Evolutionary conservation across 2,888 invertebrate genomes (phyloP).

Genomic region (Ceratothoa steindachneri): DNA sequence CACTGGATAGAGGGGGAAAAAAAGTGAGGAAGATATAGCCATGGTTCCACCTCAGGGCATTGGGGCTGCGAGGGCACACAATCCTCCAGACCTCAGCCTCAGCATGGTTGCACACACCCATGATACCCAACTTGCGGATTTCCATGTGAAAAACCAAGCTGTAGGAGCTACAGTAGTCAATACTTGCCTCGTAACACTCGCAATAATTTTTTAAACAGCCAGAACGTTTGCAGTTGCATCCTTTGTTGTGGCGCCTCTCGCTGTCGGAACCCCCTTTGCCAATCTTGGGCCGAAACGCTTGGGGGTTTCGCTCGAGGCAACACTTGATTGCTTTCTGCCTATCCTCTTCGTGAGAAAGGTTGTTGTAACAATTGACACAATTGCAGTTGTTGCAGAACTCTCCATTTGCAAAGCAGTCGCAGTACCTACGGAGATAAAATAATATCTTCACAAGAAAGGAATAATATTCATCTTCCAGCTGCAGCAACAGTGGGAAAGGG

Average conservation of each 20-base stretch:
- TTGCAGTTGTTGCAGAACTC: conserved; percentile 98
- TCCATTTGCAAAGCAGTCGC: conserved; percentile 99
- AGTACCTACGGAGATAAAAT: conserved; percentile 61
- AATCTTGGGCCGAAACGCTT: conserved; percentile 97
- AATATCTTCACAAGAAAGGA: neutral
- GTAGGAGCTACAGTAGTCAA: no score
- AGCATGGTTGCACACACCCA: no score
- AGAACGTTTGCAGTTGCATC: conserved; percentile 96
- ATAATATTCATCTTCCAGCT: no score
- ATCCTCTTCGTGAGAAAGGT: conserved; percentile 89
- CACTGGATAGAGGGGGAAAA: no score
- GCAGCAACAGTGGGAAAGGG: no score
- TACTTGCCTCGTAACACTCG: conserved; percentile 94
- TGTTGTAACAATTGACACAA: conserved; percentile 95
- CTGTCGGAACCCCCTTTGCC: conserved; percentile 69
- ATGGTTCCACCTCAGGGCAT: no score
- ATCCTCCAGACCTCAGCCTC: no score
- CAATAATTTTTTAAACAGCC: conserved; percentile 99
- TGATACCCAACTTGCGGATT: no score
- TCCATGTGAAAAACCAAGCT: no score
- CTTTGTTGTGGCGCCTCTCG: conserved; percentile 90
- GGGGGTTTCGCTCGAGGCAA: conserved; percentile 90
- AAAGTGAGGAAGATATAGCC: no score
- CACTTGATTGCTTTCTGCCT: conserved; percentile 85
- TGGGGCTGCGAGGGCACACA: no score